A percentile compares a stretch with the other conserved stretches of the same genome.
These are phyloP conservation scores for Nomada fabriciana DNA, from an alignment of 2,888 invertebrate genomes.

Conservation along the genomic window DNA sequence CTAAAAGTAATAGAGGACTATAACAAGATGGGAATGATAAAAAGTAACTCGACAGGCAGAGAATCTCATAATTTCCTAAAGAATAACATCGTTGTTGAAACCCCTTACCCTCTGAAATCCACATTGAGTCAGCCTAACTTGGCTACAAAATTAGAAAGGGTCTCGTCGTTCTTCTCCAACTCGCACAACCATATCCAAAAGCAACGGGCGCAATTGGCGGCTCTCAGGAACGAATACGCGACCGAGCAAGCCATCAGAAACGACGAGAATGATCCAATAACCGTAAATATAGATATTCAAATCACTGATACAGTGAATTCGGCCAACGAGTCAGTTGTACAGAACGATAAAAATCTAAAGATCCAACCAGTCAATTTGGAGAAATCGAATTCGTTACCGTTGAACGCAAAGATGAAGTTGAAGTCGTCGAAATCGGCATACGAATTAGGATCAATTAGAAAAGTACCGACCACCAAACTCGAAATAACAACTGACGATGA, in stretches of 20 bases:
- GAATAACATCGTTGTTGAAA: constrained; percentile 81
- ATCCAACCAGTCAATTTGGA: constrained; percentile 74
- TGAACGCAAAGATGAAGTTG: constrained; percentile 78
- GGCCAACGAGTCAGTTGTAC: constrained; percentile 61
- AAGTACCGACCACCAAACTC: constrained; percentile 83
- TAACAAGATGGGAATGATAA: constrained; percentile 79
- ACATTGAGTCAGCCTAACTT: constrained; percentile 84
- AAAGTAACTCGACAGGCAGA: constrained; percentile 81
- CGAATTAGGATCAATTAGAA: constrained; percentile 80
- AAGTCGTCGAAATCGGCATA: constrained; percentile 82
- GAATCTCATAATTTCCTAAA: constrained; percentile 77
- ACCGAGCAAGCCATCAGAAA: constrained; percentile 57
- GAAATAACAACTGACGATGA: constrained; percentile 84
- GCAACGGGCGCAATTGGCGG: constrained; percentile 67
- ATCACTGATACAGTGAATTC: constrained; percentile 80
- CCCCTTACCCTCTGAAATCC: constrained; percentile 82
- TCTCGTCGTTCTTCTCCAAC: constrained; percentile 87
- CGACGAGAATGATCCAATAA: constrained; percentile 82
- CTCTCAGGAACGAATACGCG: constrained; percentile 64
- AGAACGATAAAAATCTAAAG: constrained; percentile 72
- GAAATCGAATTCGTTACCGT: constrained; percentile 81
- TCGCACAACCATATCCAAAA: constrained; percentile 89
- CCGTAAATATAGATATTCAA: constrained; percentile 83
- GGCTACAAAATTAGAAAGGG: constrained; percentile 81
- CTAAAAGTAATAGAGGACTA: constrained; percentile 86